These are phyloP conservation scores for Cuculus canorus DNA, from an alignment of 2,797 vertebrate genomes.

Conservation along the genomic window DNA sequence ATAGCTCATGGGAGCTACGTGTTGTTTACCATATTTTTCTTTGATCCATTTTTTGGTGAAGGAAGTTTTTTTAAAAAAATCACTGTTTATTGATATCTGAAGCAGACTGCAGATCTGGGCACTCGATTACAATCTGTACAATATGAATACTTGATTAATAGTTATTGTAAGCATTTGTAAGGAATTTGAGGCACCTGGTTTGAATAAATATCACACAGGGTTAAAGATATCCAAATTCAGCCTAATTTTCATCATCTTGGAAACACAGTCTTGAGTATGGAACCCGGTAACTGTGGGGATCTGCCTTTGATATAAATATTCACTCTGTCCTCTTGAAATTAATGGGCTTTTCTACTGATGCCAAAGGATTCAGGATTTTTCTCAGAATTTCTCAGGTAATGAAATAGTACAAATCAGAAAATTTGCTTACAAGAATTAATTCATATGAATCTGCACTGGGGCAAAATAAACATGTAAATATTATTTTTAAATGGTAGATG, in stretches of 20 bases:
- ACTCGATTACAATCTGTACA: neutral
- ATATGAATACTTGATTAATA: neutral
- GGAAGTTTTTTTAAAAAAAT: neutral
- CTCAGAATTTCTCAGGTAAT: neutral
- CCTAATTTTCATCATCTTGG: conserved; percentile 1
- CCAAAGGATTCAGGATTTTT: neutral
- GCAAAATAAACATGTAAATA: neutral
- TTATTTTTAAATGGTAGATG: neutral
- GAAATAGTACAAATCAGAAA: neutral
- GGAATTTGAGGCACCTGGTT: conserved; percentile 37
- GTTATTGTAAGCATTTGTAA: conserved; percentile 10
- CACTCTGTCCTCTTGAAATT: neutral
- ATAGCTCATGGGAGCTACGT: neutral
- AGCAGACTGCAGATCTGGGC: neutral
- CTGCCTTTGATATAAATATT: neutral
- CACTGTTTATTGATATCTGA: neutral
- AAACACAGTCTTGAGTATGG: neutral
- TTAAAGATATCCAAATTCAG: conserved; percentile 1
- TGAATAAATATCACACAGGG: neutral
- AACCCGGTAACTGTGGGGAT: neutral
- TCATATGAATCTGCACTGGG: neutral
- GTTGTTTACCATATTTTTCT: neutral
- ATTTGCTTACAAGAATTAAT: neutral
- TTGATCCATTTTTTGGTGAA: neutral
- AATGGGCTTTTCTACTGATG: neutral